These are phyloP conservation scores for Acipenser ruthenus DNA, from an alignment of 2,797 vertebrate species.

Conservation along the genomic window DNA sequence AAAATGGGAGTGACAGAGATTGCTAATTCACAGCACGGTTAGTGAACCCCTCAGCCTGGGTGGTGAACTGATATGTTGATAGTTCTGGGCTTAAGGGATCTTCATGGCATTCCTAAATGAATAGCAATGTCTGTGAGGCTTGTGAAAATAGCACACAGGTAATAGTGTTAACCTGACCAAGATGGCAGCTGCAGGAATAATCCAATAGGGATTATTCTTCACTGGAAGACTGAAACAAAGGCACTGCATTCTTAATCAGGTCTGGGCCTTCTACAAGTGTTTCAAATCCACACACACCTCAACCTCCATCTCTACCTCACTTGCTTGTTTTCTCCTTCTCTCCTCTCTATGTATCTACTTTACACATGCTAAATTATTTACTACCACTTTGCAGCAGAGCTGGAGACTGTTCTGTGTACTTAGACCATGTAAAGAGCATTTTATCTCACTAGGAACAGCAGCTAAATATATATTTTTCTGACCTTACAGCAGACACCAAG, in stretches of 20 bases:
- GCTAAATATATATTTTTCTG: too few species aligned
- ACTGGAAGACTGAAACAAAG: slow-evolving; percentile 46
- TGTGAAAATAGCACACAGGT: not conserved
- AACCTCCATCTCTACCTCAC: slow-evolving; percentile 4
- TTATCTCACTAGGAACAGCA: too few species aligned
- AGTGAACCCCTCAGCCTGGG: too few species aligned
- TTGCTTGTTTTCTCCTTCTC: slow-evolving; percentile 12
- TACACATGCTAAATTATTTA: slow-evolving; percentile 18
- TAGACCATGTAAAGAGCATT: too few species aligned
- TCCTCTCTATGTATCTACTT: slow-evolving; percentile 22
- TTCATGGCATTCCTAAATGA: too few species aligned
- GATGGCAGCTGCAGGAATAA: not conserved
- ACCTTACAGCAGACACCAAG: slow-evolving; percentile 4
- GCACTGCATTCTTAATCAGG: slow-evolving; percentile 48
- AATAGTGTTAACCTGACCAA: not conserved
- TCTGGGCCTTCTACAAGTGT: slow-evolving; percentile 36
- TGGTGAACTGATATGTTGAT: too few species aligned
- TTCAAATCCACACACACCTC: slow-evolving; percentile 31
- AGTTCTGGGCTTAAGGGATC: too few species aligned
- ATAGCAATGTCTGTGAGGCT: too few species aligned
- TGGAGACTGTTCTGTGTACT: too few species aligned
- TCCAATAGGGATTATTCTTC: slow-evolving; percentile 37
- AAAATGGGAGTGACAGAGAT: too few species aligned
- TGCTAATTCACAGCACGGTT: too few species aligned
- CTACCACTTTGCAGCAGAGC: slow-evolving; percentile 1